Evolutionary conservation across 2,797 vertebrate genomes (phyloP).

Genomic region (Ceyx erithaca): DNA sequence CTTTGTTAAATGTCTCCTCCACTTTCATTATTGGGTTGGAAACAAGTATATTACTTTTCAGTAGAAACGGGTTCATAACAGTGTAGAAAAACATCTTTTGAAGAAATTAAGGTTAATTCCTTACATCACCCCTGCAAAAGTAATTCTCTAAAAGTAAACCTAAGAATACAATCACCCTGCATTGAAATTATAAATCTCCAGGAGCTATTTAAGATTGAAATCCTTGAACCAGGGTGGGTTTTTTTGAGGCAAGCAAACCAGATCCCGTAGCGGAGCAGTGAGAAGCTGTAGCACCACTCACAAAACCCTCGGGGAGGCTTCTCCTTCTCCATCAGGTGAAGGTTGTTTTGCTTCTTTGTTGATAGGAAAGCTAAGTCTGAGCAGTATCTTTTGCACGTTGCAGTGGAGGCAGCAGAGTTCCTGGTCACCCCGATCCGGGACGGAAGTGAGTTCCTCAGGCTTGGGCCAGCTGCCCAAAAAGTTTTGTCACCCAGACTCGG

Average conservation of each 20-base stretch:
- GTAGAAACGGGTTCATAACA: not conserved
- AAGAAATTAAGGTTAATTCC: not conserved
- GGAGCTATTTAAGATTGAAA: not conserved
- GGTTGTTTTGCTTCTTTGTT: slow-evolving; percentile 14
- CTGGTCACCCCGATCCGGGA: slow-evolving; percentile 56
- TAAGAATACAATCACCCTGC: not conserved
- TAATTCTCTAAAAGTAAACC: not conserved
- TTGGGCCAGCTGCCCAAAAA: slow-evolving; percentile 58
- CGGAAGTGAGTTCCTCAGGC: slow-evolving; percentile 63
- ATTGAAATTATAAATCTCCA: not conserved
- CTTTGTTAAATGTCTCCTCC: not conserved
- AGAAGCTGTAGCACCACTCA: not conserved
- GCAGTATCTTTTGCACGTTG: slow-evolving; percentile 23
- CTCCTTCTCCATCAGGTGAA: slow-evolving; percentile 19
- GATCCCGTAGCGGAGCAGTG: not conserved
- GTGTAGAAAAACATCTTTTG: not conserved
- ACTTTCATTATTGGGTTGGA: not conserved
- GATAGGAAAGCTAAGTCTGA: slow-evolving; percentile 15
- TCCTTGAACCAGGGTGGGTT: not conserved
- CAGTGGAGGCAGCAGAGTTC: not conserved
- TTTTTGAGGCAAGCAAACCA: not conserved
- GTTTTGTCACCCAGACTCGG: slow-evolving; percentile 58
- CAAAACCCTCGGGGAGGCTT: not conserved
- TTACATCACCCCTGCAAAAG: not conserved
- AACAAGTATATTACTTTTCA: not conserved